A percentile compares a stretch with the other conserved stretches of the same genome.
phyloP scores from a whole-genome alignment of 2,888 invertebrate genomes.

The Amphipoea oculea region DNA sequence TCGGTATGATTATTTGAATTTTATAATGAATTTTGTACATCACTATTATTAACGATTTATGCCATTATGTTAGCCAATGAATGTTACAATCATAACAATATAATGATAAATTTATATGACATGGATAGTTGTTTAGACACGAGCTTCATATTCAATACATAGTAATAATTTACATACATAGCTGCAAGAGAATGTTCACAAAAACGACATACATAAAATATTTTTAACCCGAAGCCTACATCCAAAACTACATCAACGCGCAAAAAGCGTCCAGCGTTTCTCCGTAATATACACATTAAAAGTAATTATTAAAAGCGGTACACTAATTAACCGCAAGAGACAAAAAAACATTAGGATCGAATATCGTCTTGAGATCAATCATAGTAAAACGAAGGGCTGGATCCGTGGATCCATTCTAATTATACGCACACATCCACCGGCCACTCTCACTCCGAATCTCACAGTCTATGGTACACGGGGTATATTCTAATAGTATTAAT shows the following conservation, averaged over 20 bases:
- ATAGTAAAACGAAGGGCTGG: conserved; percentile 81
- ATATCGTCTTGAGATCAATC: conserved; percentile 90
- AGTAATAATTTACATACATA: conserved; percentile 88
- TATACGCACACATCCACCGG: conserved; percentile 74
- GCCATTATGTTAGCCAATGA: conserved; percentile 72
- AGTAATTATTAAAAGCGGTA: conserved; percentile 82
- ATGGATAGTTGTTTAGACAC: conserved; percentile 78
- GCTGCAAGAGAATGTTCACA: conserved; percentile 84
- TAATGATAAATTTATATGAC: conserved; percentile 76
- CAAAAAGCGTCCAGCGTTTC: conserved; percentile 86
- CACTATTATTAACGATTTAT: conserved; percentile 61
- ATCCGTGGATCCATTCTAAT: conserved; percentile 78
- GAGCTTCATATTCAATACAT: conserved; percentile 81
- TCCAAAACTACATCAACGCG: conserved; percentile 85
- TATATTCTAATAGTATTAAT: conserved; percentile 66
- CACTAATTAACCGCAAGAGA: conserved; percentile 82
- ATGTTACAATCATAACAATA: conserved; percentile 71
- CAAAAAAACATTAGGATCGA: conserved; percentile 87
- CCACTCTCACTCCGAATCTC: conserved; percentile 65
- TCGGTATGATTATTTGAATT: conserved; percentile 69
- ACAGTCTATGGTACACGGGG: conserved; percentile 66
- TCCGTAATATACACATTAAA: conserved; percentile 83
- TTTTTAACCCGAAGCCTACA: conserved; percentile 84
- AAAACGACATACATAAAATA: conserved; percentile 84
- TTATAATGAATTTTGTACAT: conserved; percentile 68